Base-by-base conservation (phyloP, 1,140 invertebrate genomes). In the Bombus waltoni region DNA sequence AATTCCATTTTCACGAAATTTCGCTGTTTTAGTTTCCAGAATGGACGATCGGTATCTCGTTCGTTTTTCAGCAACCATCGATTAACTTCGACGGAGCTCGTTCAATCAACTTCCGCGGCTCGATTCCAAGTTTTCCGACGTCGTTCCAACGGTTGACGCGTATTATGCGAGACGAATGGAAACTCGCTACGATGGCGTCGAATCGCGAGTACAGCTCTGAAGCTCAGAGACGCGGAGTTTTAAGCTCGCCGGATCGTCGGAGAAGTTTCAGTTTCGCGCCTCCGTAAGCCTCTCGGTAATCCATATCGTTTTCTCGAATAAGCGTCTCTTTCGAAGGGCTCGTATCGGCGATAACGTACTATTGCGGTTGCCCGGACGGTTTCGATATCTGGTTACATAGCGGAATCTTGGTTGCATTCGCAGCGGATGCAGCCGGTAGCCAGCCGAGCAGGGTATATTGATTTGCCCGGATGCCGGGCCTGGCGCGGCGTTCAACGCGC, bases 321-420 rank as follows among this genome's bases (percentile, higher is more conserved):
- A 80, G 59, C 25, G 77, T 80, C 53, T 71, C 70, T 72, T 73
- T 42, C 18, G 59, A 74, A 44, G 22, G 22, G 25, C 70, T 8
- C 32, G 53, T 73, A 65, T 62, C 57, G 44, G 18, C 57, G 59
- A 73, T 81, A 85, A 81, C 68, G 78, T 72, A 83, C 75, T 70
- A 84, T 79, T 73, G 71, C 75, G 85, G 81, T 89, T 57, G 18
- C 5, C 35, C 38, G 66, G 40, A 76, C 73, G 70, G n/a, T 73
- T 84, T 57, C 44, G 74, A 81, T 87, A 89, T 87, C 88, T 86
- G 75, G 75, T 90, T 87, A 79, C 82, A 65, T 73, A 74, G 79
- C 57, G 75, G 80, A 83, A 68, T 79, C 78, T 82, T 65, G 71
- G 75, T 88, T 86, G 72, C 62, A 78, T 78, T 90, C 66, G 79